These are phyloP conservation scores for Plestiodon gilberti DNA, from an alignment of 2,113 vertebrate genomes.

Conservation along the genomic window DNA sequence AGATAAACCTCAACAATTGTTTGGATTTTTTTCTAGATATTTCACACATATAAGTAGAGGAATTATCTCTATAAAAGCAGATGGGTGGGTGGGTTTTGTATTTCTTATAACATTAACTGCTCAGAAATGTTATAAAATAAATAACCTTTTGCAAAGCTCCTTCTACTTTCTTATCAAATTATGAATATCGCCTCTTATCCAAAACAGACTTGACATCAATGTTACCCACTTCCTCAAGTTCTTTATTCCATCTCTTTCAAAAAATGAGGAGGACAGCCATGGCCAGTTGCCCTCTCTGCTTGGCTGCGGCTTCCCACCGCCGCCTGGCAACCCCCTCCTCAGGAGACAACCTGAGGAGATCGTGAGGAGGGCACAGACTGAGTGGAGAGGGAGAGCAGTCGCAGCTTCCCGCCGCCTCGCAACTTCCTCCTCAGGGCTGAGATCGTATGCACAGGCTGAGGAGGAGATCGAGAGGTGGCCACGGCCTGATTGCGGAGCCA, in stretches of 20 bases:
- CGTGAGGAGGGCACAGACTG: too few species aligned
- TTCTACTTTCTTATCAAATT: not conserved
- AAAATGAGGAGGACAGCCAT: too few species aligned
- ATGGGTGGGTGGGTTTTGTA: not conserved
- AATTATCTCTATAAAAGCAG: not conserved
- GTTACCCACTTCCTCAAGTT: not conserved
- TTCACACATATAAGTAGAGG: not conserved
- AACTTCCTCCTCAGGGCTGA: too few species aligned
- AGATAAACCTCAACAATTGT: slow-evolving; percentile 1
- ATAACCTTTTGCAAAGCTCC: not conserved
- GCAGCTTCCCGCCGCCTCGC: too few species aligned
- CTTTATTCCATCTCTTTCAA: not conserved
- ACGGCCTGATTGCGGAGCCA: too few species aligned
- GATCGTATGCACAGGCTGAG: too few species aligned
- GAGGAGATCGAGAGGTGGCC: too few species aligned
- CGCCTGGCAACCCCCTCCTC: too few species aligned
- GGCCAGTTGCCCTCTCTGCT: too few species aligned
- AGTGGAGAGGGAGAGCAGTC: too few species aligned
- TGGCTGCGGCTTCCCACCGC: too few species aligned
- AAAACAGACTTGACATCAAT: not conserved
- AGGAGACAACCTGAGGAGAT: too few species aligned
- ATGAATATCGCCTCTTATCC: not conserved
- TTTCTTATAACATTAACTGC: not conserved
- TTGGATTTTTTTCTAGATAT: not conserved
- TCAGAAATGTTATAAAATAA: not conserved